phyloP scores from a whole-genome alignment of 1,140 invertebrate species.

The Grapholita molesta region DNA sequence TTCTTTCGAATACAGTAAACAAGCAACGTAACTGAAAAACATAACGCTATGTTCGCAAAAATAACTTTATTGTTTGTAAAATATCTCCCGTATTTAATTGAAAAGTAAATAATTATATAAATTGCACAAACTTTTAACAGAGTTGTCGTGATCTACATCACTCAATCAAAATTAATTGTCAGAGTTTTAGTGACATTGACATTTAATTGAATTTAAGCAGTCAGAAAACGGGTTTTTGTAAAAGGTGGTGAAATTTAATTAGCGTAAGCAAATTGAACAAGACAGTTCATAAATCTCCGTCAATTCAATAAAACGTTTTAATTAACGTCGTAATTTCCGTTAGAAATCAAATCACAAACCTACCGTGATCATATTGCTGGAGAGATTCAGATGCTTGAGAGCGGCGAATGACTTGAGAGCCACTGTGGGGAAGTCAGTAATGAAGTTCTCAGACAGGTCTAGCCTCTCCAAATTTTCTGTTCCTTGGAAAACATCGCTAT shows the following conservation, averaged over 20 bases:
- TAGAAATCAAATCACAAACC: constrained; percentile 42
- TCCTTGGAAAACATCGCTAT: constrained; percentile 90
- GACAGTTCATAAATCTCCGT: neutral
- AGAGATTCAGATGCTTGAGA: constrained; percentile 87
- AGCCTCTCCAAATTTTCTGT: constrained; percentile 85
- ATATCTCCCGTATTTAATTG: too few species aligned
- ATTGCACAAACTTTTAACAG: neutral
- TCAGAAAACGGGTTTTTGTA: neutral
- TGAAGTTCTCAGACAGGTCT: constrained; percentile 91
- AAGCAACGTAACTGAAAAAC: too few species aligned
- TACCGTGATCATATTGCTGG: constrained; percentile 90
- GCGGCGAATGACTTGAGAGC: constrained; percentile 84
- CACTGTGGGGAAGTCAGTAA: constrained; percentile 87
- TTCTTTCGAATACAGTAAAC: too few species aligned
- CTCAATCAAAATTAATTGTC: neutral
- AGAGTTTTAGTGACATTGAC: neutral
- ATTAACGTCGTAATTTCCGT: neutral
- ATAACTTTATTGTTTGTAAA: too few species aligned
- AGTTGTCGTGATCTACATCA: neutral
- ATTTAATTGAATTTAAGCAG: neutral
- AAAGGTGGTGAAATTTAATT: neutral
- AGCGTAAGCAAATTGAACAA: neutral
- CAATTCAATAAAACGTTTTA: neutral
- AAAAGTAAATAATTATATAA: too few species aligned
- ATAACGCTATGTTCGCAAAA: too few species aligned